A percentile compares a stretch with the other conserved stretches of the same genome.
These are phyloP conservation scores for Bettongia penicillata DNA, from an alignment of 2,113 vertebrate species.

Conservation along the genomic window DNA sequence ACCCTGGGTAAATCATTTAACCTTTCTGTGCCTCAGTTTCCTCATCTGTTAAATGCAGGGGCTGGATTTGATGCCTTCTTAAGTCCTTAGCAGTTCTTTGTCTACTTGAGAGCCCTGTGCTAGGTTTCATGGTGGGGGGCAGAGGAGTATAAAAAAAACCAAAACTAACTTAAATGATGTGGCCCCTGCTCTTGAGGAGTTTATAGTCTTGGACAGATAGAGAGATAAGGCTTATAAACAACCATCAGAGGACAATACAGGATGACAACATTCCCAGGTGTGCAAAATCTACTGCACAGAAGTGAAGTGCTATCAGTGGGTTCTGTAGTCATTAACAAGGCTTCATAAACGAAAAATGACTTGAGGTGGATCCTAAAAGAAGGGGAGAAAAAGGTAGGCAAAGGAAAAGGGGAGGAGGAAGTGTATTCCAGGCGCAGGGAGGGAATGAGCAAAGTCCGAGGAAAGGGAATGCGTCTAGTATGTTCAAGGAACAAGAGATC, in stretches of 20 bases:
- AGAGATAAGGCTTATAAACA: neutral
- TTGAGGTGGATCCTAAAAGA: neutral
- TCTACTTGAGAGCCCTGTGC: neutral
- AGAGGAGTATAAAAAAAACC: neutral
- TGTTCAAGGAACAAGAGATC: neutral
- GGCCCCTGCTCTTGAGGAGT: neutral
- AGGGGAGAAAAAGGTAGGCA: neutral
- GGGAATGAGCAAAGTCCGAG: neutral
- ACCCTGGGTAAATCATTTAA: neutral
- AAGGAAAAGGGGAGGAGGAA: neutral
- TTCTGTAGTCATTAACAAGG: neutral
- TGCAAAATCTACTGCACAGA: neutral
- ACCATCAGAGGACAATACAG: slow-evolving; percentile 16
- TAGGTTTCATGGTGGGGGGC: neutral
- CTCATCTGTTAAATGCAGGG: neutral
- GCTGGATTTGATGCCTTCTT: neutral
- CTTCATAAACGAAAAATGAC: neutral
- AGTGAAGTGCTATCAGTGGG: neutral
- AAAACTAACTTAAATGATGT: neutral
- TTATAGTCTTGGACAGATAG: slow-evolving; percentile 33
- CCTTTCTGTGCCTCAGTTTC: neutral
- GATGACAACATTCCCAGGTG: slow-evolving; percentile 20
- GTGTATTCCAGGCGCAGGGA: neutral
- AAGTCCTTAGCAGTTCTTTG: neutral
- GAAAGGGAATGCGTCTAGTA: neutral